Evolutionary conservation across 2,797 vertebrate genomes (phyloP).

Genomic region (Myotis findleyi): DNA sequence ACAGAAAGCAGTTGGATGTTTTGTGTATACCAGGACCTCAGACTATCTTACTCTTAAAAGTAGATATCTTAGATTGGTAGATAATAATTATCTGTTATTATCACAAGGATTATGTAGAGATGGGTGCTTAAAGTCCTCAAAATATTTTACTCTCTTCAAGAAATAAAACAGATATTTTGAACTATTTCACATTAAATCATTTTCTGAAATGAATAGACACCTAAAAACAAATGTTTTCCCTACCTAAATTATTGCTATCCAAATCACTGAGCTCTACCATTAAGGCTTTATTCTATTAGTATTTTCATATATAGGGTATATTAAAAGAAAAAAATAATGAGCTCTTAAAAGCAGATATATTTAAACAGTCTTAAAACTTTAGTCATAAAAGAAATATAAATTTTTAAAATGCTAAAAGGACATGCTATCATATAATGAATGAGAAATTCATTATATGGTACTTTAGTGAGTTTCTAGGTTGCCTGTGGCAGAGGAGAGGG

Average conservation of each 20-base stretch:
- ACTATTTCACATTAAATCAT: not conserved
- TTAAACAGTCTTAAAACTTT: constrained; percentile 23
- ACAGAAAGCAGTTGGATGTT: not conserved
- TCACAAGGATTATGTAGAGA: not conserved
- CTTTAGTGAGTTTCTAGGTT: not conserved
- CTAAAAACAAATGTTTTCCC: not conserved
- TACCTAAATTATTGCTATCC: not conserved
- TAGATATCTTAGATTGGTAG: not conserved
- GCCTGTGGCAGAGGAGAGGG: not conserved
- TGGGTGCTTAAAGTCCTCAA: not conserved
- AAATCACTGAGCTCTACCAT: not conserved
- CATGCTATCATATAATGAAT: not conserved
- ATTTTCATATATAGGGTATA: not conserved
- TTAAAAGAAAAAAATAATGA: constrained; percentile 15
- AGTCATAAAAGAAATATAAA: not conserved
- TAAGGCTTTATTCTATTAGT: not conserved
- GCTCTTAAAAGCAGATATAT: not conserved
- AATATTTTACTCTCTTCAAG: not conserved
- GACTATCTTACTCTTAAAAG: not conserved
- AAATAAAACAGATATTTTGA: constrained; percentile 23
- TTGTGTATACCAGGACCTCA: not conserved
- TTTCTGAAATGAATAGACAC: not conserved
- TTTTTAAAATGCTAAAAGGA: constrained; percentile 36
- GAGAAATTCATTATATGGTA: not conserved
- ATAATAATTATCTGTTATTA: not conserved